A percentile compares a stretch with the other conserved stretches of the same genome.
Conservation (phyloP, 1,140 invertebrate genomes). For the Drosophila persimilis region DNA sequence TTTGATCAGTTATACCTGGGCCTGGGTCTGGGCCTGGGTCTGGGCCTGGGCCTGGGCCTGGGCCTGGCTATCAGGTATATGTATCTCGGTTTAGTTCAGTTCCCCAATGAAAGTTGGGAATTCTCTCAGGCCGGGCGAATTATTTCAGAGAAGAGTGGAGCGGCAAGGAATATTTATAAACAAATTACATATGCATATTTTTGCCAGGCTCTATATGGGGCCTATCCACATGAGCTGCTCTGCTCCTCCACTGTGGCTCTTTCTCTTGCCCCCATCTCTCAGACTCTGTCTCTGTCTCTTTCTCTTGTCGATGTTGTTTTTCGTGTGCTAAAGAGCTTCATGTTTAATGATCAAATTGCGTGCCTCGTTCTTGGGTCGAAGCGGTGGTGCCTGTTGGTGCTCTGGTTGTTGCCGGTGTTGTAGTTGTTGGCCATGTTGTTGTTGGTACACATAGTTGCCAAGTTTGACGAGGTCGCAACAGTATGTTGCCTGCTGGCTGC, state of each 20-base stretch:
- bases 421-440: slow-evolving; percentile 32
- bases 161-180: slow-evolving; percentile 65
- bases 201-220: slow-evolving; percentile 52
- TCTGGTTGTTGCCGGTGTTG: slow-evolving; percentile 51
- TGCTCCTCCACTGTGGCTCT: slow-evolving; percentile 16
- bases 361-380: slow-evolving; percentile 59
- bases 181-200: slow-evolving; percentile 75
- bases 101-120: slow-evolving; percentile 26
- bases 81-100: slow-evolving; percentile 12
- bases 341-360: slow-evolving; percentile 80
- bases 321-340: slow-evolving; percentile 79
- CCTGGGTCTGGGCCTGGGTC: too few relatives aligned
- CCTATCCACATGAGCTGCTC: slow-evolving; percentile 27
- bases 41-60: neutral
- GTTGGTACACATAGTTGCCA: slow-evolving; percentile 43
- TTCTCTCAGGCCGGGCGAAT: slow-evolving; percentile 24
- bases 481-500: slow-evolving; percentile 8
- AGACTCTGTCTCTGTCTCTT: slow-evolving; percentile 1
- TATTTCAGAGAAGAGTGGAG: too few relatives aligned
- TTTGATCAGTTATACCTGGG: too few relatives aligned
- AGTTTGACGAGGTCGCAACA: slow-evolving; percentile 52
- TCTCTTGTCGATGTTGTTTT: slow-evolving; percentile 46
- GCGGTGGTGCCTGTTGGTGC: slow-evolving; percentile 49
- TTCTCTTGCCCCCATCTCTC: slow-evolving; percentile 6
- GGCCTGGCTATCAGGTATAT: slow-evolving; percentile 15